phyloP scores from a whole-genome alignment of 1,140 invertebrate genomes.

The Mycetomoellerius zeteki region DNA sequence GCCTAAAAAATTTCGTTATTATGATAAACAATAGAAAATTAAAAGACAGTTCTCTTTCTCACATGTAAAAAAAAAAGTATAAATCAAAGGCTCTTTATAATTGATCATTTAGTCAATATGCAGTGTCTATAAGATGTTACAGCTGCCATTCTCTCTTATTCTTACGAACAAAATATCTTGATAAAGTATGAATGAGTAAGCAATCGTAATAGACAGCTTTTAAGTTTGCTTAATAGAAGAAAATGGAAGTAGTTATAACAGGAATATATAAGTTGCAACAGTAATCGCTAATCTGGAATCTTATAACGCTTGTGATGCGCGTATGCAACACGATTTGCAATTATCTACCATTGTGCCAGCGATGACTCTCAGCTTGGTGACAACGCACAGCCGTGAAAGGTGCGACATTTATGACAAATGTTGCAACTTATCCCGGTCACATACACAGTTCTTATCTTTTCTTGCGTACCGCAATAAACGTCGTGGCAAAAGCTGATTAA shows the following conservation, averaged over 20 bases:
- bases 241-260: conserved; percentile 27
- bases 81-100: not conserved
- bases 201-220: conserved; percentile 24
- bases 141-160: conserved; percentile 23
- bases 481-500: not conserved
- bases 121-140: conserved; percentile 1
- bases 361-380: conserved; percentile 35
- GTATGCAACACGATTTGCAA: conserved; percentile 34
- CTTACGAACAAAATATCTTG: conserved; percentile 33
- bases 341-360: conserved; percentile 43
- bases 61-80: not conserved
- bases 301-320: conserved; percentile 11
- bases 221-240: conserved; percentile 8
- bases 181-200: conserved; percentile 30
- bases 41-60: not conserved
- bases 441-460: not conserved
- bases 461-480: not conserved
- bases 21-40: conserved; percentile 2
- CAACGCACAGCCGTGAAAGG: conserved; percentile 41
- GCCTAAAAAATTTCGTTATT: not conserved
- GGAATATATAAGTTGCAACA: conserved; percentile 41
- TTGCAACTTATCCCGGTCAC: conserved; percentile 44
- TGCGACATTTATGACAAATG: conserved; percentile 45
- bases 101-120: not conserved
- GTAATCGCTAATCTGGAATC: conserved; percentile 30